These are phyloP conservation scores for Ancistrus triradiatus DNA, from an alignment of 2,113 vertebrate genomes.

Conservation along the genomic window DNA sequence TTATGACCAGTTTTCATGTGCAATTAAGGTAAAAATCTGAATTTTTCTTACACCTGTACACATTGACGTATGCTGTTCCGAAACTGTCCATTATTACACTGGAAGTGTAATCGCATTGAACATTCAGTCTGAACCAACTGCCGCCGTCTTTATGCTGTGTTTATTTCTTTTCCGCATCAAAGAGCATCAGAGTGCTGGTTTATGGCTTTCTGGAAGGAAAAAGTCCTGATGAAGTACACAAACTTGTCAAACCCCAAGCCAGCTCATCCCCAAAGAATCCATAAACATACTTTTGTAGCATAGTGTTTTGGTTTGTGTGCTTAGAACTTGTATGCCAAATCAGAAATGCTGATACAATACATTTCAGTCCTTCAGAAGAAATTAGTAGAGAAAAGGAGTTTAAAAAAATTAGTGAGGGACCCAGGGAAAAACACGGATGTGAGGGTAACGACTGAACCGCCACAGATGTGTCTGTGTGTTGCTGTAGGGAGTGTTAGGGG, in stretches of 20 bases:
- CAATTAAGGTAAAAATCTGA: too few species aligned
- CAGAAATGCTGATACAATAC: constrained; percentile 36
- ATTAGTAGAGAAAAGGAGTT: background rate
- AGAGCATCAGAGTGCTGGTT: constrained; percentile 14
- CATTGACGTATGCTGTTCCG: too few species aligned
- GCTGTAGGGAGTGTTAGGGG: constrained; percentile 42
- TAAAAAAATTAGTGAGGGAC: background rate
- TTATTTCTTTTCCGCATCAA: constrained; percentile 21
- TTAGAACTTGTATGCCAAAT: constrained; percentile 34
- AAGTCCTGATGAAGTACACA: constrained; percentile 38
- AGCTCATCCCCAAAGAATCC: constrained; percentile 55
- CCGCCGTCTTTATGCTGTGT: background rate
- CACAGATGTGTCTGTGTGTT: constrained; percentile 24
- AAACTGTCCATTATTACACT: too few species aligned
- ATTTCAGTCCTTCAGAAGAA: constrained; percentile 10
- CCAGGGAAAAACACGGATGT: constrained; percentile 20
- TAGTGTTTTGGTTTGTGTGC: constrained; percentile 40
- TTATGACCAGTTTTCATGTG: too few species aligned
- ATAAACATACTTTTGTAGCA: constrained; percentile 48
- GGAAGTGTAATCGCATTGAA: too few species aligned
- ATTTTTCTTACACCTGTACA: too few species aligned
- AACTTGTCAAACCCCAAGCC: constrained; percentile 28
- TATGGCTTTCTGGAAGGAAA: constrained; percentile 8
- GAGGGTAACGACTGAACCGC: too few species aligned
- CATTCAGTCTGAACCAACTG: constrained; percentile 32